These are phyloP conservation scores for Tolmerus cingulatus DNA, from an alignment of 2,888 invertebrate species.

Conservation along the genomic window DNA sequence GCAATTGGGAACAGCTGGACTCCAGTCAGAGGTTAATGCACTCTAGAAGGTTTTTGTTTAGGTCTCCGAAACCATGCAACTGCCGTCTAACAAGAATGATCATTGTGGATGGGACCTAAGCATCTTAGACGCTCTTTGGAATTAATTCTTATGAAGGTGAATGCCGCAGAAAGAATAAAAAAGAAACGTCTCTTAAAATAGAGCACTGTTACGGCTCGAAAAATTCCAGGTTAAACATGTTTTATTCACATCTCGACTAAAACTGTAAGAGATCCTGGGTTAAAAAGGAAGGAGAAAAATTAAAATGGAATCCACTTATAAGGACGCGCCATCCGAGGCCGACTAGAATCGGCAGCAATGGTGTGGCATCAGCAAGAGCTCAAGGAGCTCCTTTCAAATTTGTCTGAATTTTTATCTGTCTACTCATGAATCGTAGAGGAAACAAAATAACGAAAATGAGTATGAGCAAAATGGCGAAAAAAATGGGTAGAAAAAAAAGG, in stretches of 20 bases:
- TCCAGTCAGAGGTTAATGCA: neutral
- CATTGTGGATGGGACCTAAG: neutral
- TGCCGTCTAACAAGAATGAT: neutral
- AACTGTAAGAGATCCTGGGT: neutral
- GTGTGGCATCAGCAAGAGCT: neutral
- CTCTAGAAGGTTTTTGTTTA: neutral
- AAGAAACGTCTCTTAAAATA: neutral
- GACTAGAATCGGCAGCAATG: neutral
- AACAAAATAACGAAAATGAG: neutral
- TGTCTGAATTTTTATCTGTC: neutral
- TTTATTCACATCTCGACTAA: neutral
- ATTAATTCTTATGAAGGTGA: neutral
- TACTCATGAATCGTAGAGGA: neutral
- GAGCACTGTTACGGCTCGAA: neutral
- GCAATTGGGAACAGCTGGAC: slow-evolving; percentile 29
- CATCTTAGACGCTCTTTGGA: neutral
- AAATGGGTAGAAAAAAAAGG: neutral
- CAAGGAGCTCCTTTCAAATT: neutral
- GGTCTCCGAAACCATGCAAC: neutral
- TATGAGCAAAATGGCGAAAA: neutral
- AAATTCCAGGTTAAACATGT: neutral
- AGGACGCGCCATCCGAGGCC: neutral
- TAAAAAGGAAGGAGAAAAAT: neutral
- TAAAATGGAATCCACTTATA: neutral
- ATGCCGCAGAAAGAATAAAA: neutral